Evolutionary conservation across 2,888 invertebrate species (phyloP).

Genomic region (Eupsilia transversa): DNA sequence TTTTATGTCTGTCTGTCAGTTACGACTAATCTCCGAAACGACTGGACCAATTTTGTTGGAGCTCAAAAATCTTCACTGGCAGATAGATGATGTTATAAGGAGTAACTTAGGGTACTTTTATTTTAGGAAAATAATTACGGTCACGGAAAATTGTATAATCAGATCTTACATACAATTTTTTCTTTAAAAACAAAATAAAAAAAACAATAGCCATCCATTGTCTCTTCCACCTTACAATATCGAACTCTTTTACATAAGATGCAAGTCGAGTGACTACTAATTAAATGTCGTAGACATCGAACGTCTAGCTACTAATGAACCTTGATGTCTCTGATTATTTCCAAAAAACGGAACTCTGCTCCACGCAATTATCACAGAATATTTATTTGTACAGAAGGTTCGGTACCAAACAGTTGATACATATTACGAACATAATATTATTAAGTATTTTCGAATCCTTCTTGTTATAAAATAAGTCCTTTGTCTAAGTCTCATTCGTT

Average conservation of each 20-base stretch:
- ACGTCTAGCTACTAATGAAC: slow-evolving; percentile 49
- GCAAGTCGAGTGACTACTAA: slow-evolving; percentile 68
- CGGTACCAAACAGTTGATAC: no score
- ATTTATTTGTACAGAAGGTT: neutral
- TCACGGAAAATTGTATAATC: no score
- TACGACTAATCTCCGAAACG: no score
- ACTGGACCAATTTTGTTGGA: no score
- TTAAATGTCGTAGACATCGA: slow-evolving; percentile 62
- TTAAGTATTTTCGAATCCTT: no score
- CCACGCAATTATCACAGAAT: slow-evolving; percentile 11
- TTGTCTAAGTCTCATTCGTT: neutral
- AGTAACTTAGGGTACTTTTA: no score
- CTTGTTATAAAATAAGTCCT: neutral
- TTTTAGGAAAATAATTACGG: no score
- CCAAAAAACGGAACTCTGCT: slow-evolving; percentile 11
- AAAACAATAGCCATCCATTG: slow-evolving; percentile 9
- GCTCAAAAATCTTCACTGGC: no score
- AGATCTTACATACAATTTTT: no score
- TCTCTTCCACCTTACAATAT: slow-evolving; percentile 63
- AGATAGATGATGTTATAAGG: no score
- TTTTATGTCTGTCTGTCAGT: no score
- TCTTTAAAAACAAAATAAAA: neutral
- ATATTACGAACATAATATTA: no score
- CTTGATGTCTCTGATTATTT: slow-evolving; percentile 48
- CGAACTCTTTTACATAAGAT: slow-evolving; percentile 72